phyloP scores from a whole-genome alignment of 2,113 vertebrate species.

The Eurypyga helias region DNA sequence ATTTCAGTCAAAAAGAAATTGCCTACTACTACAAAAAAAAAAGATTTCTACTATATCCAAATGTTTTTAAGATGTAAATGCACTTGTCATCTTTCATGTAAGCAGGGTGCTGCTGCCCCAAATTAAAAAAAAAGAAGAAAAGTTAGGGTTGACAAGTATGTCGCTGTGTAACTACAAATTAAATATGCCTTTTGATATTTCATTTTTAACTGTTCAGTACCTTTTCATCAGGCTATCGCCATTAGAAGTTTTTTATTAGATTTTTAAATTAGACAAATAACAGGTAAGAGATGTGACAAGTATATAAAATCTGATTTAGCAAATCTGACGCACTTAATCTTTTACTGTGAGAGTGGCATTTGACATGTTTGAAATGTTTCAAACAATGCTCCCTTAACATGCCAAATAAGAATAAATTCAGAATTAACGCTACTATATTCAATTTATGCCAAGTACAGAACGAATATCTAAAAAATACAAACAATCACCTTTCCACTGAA shows the following conservation, averaged over 20 bases:
- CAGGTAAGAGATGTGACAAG: conserved; percentile 54
- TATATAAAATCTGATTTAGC: conserved; percentile 36
- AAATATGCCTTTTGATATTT: conserved; percentile 59
- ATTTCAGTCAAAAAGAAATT: conserved; percentile 41
- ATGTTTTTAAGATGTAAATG: conserved; percentile 64
- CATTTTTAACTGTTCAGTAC: conserved; percentile 50
- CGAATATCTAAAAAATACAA: background rate
- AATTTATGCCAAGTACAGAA: background rate
- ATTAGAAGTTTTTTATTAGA: conserved; percentile 10
- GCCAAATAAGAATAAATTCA: background rate
- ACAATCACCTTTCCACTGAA: background rate
- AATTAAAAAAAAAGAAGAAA: conserved; percentile 51
- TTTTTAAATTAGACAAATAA: conserved; percentile 43
- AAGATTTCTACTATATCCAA: background rate
- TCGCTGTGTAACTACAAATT: conserved; percentile 43
- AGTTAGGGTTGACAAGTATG: conserved; percentile 63
- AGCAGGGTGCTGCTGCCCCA: conserved; percentile 55
- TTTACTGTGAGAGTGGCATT: background rate
- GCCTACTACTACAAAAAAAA: background rate
- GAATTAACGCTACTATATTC: background rate
- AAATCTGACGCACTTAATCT: conserved; percentile 7
- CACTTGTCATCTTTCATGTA: conserved; percentile 62
- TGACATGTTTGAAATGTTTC: conserved; percentile 33
- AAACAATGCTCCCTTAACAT: conserved; percentile 6
- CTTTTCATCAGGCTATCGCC: conserved; percentile 51